Evolutionary conservation across 2,113 vertebrate species (phyloP), one percentile per base, ranked within the genome.

Genomic region (Coregonus clupeaformis): DNA sequence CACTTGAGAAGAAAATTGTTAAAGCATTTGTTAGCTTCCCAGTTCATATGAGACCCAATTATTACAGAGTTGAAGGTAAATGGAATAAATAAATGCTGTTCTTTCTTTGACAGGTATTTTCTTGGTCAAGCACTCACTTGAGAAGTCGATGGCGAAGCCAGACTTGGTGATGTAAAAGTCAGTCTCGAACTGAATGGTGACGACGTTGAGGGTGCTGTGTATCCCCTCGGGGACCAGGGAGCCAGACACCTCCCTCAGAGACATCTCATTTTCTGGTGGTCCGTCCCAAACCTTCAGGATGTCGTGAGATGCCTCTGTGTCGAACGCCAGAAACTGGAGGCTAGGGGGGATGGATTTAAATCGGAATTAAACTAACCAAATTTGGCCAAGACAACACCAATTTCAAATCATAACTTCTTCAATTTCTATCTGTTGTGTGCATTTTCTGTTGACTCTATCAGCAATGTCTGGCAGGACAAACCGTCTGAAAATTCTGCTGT

Each of bases 91-190:
- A 52, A 52, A 52, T 18, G 4, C 3, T 4, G 0, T 5, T 52
- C 4, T 52, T 52, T 52, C 14, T 18, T 42, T 7, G 36, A 11
- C 2, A 42, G 36, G 0, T 42, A 11, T 42, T 42, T 42, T 42
- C 36, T 42, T 2, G 27, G 9, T 45, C 14, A 18, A 52, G 3
- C 45, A 94, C 97, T 97, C 89, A 99, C 98, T 99, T 89, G 98
- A 99, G 92, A 99, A 99, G 79, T 99, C 96, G 76, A 99, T 98
- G 78, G 97, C 97, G 32, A 99, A 99, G 84, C 98, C 98, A 49
- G 98, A 98, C 91, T 99, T 99, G 90, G 97, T 99, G 90, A 99
- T 99, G 81, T 99, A 99, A 86, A 99, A 99, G 85, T 99, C 98
- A 0, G 98, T 99, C 89, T 99, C 97, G 65, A 99, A 99, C 83